Evolutionary conservation across 2,113 vertebrate species (phyloP).

Genomic region (Myrmecophaga tridactyla): DNA sequence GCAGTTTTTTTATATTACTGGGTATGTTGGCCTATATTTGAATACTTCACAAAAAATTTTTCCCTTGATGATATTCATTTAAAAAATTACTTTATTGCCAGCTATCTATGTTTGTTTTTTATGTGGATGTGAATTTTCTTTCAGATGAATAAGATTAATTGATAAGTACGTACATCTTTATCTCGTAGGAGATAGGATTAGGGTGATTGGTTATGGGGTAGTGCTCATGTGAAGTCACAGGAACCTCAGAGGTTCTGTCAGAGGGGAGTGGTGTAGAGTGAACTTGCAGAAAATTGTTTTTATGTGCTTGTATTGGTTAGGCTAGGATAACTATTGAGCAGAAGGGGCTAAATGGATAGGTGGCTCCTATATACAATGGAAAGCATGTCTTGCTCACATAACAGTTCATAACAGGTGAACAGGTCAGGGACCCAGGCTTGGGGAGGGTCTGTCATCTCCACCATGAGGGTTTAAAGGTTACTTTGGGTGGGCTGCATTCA

Average conservation of each 20-base stretch:
- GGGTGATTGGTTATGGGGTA: neutral
- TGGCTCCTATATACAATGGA: neutral
- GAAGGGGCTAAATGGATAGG: neutral
- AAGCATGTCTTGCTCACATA: neutral
- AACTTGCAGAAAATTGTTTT: neutral
- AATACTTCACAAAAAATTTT: no score
- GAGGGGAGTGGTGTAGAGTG: neutral
- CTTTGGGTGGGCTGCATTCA: neutral
- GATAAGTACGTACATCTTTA: neutral
- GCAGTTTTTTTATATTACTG: no score
- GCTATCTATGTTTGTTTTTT: neutral
- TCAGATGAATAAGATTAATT: neutral
- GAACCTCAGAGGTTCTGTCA: neutral
- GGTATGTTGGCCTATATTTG: no score
- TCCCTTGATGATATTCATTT: neutral
- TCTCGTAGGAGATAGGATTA: no score
- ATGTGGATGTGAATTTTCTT: neutral
- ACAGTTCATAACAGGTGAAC: neutral
- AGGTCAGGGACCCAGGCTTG: neutral
- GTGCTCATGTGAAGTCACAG: neutral
- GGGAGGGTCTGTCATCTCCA: neutral
- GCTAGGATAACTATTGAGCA: neutral
- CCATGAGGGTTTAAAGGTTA: neutral
- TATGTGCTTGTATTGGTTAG: neutral
- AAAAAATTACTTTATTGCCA: neutral